Base-by-base conservation (phyloP, 2,113 vertebrate species). In the Prunella himalayana region DNA sequence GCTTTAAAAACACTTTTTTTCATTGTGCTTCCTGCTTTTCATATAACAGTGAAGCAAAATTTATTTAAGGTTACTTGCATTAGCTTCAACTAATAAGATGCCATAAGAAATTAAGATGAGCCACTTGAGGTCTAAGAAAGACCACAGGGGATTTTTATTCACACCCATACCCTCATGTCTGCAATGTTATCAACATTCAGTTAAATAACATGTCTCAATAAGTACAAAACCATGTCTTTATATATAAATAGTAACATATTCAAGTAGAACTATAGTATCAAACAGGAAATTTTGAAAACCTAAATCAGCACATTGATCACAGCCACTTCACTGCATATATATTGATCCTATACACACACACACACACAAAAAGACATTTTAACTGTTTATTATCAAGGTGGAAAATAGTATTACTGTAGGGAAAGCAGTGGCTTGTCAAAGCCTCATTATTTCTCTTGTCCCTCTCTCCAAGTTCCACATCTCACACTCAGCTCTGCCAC, bases 41-140 rank as follows among this genome's bases (percentile, higher is more conserved):
- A 83, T 54, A 44, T 83, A 84, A 72, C 42, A 82, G 76, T 10
- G 54, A 88, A 73, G 57, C 28, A 88, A 86, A 95, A 92, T 96
- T 60, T 77, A 78, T 73, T 91, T 94, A 90, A 85, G 66, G 93
- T 93, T 96, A 94, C 88, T 93, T 90, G 88, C 82, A 90, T 95
- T 95, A 89, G 81, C 76, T 95, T 81, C 94, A 94, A 80, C 94
- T 95, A 94, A 90, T 92, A 95, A 92, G 85, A 93, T 96, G 94
- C 93, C 93, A 93, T 92, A 94, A 96, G 93, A 93, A 96, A 97
- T 97, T 93, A 96, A 88, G 90, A 96, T 23, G 76, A 96, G 86
- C 76, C 69, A 90, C 88, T 95, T 94, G 93, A 95, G 94, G 92
- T 90, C 82, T 84, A 82, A 81, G 86, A 71, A 95, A 45, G 57